Base-by-base conservation (phyloP, 92 coral and sea anemone species). In the Palythoa heliodiscus region DNA sequence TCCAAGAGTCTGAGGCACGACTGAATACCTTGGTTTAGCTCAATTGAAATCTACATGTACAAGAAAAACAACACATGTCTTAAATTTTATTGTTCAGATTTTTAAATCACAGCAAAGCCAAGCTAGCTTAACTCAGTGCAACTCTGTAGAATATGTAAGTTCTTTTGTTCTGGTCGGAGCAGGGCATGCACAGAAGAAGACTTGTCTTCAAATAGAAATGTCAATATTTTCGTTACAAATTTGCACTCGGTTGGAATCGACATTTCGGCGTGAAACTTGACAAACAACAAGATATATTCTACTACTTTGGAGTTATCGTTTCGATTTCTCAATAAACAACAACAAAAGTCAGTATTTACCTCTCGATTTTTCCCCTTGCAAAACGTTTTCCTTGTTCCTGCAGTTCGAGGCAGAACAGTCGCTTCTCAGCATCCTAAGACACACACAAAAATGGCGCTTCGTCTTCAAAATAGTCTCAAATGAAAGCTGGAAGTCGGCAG, bases 341-440 rank as follows among this genome's bases (percentile, higher is more conserved):
- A 6, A 72, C 6, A 6, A 72, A 39, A 72, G 16, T 72, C 76
- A 2, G 5, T n/a, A 6, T 72, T 39, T 39, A 72, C 76, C 76
- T 72, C 76, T 6, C 76, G 40, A 43, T 72, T 43, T 72, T 23
- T 8, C 16, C 55, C 55, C 24, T 72, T 72, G 76, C 16, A 72
- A 39, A 72, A 72, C 76, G 15, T 35, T 39, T 72, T 8, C 76
- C 35, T 72, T 20, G 35, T 72, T 72, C 55, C 76, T 40, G 76
- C 76, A 72, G 76, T 8, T 40, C 76, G 53, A 71, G 54, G 76
- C 53, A 71, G 76, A 71, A 71, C 76, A 71, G 76, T 39, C 76
- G 53, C 53, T 71, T 71, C 53, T 69, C 73, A 3, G 29, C 1
- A 24, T 69, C 73, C 73, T 29, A 71, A 71, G 76, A 10, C 76